phyloP scores from a whole-genome alignment of 2,888 invertebrate species.

The Romanomermis culicivorax region DNA sequence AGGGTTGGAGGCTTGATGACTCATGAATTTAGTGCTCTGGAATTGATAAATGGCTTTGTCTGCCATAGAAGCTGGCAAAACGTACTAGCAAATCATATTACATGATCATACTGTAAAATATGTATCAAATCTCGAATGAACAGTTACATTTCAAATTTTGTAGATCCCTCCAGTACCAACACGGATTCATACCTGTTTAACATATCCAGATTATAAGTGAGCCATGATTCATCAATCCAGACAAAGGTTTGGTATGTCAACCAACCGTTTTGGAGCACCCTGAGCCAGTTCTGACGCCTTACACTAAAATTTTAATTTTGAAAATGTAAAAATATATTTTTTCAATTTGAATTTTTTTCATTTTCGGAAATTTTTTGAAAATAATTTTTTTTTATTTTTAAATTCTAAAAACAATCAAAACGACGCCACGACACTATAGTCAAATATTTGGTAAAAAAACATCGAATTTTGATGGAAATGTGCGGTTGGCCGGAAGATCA shows the following conservation, averaged over 20 bases:
- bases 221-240: constrained; percentile 8
- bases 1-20: too few species aligned
- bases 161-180: too few species aligned
- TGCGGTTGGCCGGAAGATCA: constrained; percentile 18
- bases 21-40: too few species aligned
- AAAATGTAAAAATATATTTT: not conserved
- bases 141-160: too few species aligned
- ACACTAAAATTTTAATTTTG: constrained; percentile 16
- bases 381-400: not conserved
- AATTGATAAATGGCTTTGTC: too few species aligned
- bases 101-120: too few species aligned
- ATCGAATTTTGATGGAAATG: constrained; percentile 21
- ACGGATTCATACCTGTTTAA: not conserved
- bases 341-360: not conserved
- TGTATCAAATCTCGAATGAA: too few species aligned
- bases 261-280: constrained; percentile 26
- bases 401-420: constrained; percentile 27
- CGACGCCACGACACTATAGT: constrained; percentile 24
- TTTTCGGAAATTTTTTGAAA: not conserved
- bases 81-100: too few species aligned
- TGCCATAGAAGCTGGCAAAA: too few species aligned
- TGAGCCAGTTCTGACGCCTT: constrained; percentile 30
- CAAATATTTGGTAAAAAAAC: constrained; percentile 20
- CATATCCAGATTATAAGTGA: constrained; percentile 19
- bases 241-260: constrained; percentile 6